Evolutionary conservation across 2,888 invertebrate species (phyloP).

Genomic region (Machimus atricapillus): DNA sequence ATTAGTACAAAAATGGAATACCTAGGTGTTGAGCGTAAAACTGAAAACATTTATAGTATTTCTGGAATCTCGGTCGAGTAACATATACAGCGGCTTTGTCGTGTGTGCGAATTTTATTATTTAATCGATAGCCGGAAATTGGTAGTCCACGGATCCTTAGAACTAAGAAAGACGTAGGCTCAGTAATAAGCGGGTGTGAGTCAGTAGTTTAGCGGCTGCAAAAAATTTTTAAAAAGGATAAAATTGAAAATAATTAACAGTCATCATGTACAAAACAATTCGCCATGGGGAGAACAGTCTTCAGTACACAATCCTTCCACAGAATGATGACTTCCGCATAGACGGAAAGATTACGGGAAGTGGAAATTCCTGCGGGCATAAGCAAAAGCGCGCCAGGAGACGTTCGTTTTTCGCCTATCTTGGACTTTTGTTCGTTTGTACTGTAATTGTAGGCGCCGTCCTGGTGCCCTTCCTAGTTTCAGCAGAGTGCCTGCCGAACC

Average conservation of each 20-base stretch:
- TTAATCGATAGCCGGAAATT: slow-evolving; percentile 45
- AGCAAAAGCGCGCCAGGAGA: slow-evolving; percentile 51
- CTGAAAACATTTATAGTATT: neutral
- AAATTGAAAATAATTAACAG: neutral
- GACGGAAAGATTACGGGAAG: slow-evolving; percentile 68
- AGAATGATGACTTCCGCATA: slow-evolving; percentile 71
- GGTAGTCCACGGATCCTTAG: neutral
- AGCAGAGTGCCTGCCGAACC: slow-evolving; percentile 59
- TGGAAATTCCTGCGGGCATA: slow-evolving; percentile 60
- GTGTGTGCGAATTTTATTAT: slow-evolving; percentile 25
- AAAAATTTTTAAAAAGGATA: neutral
- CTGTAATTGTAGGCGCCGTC: slow-evolving; percentile 60
- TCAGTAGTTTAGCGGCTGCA: neutral
- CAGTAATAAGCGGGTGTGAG: slow-evolving; percentile 9
- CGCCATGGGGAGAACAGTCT: slow-evolving; percentile 77
- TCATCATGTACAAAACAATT: slow-evolving; percentile 75
- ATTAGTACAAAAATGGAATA: slow-evolving; percentile 10
- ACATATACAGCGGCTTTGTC: neutral
- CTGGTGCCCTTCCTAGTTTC: slow-evolving; percentile 60
- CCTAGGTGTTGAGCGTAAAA: neutral
- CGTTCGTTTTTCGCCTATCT: slow-evolving; percentile 61
- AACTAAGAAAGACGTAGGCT: neutral
- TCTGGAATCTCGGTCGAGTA: neutral
- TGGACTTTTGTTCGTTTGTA: slow-evolving; percentile 60
- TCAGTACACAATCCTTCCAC: slow-evolving; percentile 77